Evolutionary conservation across 1,140 invertebrate genomes (phyloP), one percentile per base, ranked within the genome.

Genomic region (Arctopsyche grandis): DNA sequence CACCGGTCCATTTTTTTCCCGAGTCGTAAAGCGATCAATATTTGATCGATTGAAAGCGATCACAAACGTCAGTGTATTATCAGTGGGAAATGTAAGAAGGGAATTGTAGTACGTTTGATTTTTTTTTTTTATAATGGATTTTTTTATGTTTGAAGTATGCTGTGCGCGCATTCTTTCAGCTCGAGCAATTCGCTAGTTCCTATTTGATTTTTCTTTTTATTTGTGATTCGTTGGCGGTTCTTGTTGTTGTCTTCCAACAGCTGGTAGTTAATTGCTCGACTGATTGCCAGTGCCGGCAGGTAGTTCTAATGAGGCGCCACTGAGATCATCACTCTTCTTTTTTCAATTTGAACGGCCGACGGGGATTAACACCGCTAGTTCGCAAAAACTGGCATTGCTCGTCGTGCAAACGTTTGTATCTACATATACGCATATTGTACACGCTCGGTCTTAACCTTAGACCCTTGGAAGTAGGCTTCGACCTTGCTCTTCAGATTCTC

Each of bases 241-340:
- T 71, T 19, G 46, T 75, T 48, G 26, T 48, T 48, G 26, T 76
- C 29, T 63, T 74, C 19, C n/a, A 14, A 16, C 74, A 76, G 69
- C 44, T 48, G 58, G 58, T 63, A 76, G 74, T 76, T 76, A 76
- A 76, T 76, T 76, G 74, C 74, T 76, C 56, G 74, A 76, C 14
- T 76, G 74, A 76, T 76, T 76, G 74, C 56, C 56, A 63, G 52
- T 63, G 74, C 74, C 74, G 58, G 74, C 74, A 48, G 48, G 56
- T 76, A 24, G 74, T 76, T 76, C 74, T 76, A 76, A 76, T 76
- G 74, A 76, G 74, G 74, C 74, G 74, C 74, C 74, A 76, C 74
- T 76, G 74, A 76, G 74, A 76, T 76, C 74, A 76, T 63, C 74
- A 76, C 74, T 76, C 74, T 76, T 76, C 74, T 58, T 44, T 75